phyloP scores from a whole-genome alignment of 1,140 invertebrate genomes.

The Drosophila virilis region DNA sequence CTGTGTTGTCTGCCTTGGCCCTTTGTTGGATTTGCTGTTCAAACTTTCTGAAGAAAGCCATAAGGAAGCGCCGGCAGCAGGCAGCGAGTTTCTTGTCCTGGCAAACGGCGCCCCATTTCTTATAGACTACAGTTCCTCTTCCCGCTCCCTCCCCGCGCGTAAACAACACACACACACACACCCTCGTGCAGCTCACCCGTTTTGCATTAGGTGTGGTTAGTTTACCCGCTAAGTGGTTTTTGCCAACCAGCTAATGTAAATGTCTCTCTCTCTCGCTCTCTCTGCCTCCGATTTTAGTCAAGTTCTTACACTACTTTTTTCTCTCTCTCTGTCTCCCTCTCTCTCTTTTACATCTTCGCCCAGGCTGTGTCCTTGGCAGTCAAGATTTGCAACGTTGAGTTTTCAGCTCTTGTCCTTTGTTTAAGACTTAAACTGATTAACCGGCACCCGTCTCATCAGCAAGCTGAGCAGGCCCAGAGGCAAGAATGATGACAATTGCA shows the following conservation, averaged over 20 bases:
- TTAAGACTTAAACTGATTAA: constrained; percentile 44
- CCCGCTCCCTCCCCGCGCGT: neutral
- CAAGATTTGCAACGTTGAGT: constrained; percentile 5
- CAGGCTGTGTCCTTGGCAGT: constrained; percentile 22
- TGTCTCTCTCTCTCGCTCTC: constrained; percentile 5
- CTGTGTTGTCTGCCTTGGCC: constrained; percentile 8
- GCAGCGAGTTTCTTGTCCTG: constrained; percentile 10
- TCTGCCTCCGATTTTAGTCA: constrained; percentile 20
- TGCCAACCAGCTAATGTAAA: constrained; percentile 24
- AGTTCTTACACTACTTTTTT: neutral
- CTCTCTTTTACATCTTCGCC: neutral
- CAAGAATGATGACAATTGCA: constrained; percentile 14
- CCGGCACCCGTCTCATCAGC: constrained; percentile 9
- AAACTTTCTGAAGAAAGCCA: constrained; percentile 27
- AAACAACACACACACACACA: neutral
- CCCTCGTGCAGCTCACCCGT: neutral
- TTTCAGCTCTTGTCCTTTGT: constrained; percentile 15
- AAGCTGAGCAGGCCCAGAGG: constrained; percentile 2
- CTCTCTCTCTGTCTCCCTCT: neutral
- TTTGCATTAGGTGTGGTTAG: constrained; percentile 69
- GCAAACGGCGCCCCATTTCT: constrained; percentile 11
- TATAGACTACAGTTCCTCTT: neutral
- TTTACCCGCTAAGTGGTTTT: constrained; percentile 75
- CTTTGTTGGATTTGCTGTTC: constrained; percentile 12
- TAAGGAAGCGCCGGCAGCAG: constrained; percentile 13